These are phyloP conservation scores for Morinoia aosen DNA, from an alignment of 2,888 invertebrate species.

Conservation along the genomic window DNA sequence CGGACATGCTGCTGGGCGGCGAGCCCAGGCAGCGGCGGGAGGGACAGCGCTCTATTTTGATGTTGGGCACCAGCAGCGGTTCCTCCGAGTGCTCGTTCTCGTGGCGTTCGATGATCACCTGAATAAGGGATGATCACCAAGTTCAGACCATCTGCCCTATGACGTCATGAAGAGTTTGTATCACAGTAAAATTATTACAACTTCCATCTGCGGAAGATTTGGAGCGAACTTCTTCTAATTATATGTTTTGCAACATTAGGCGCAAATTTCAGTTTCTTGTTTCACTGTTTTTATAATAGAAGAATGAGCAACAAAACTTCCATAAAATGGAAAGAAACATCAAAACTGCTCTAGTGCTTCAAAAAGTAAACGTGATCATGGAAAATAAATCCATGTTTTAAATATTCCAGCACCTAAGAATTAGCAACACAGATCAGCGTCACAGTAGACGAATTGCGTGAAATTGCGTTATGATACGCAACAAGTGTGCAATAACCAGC, in stretches of 20 bases:
- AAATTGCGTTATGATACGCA: too few species aligned
- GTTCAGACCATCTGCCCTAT: not conserved
- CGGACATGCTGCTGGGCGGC: slow-evolving; percentile 82
- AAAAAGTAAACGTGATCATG: too few species aligned
- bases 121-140: not conserved
- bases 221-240: not conserved
- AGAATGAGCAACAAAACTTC: too few species aligned
- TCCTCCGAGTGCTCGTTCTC: slow-evolving; percentile 65
- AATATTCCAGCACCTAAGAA: too few species aligned
- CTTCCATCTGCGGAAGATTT: not conserved
- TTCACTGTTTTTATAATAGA: not conserved
- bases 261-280: not conserved
- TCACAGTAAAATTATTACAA: not conserved
- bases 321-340: too few species aligned
- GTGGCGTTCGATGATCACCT: slow-evolving; percentile 67
- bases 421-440: too few species aligned
- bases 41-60: slow-evolving; percentile 81
- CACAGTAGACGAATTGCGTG: too few species aligned
- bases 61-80: slow-evolving; percentile 82
- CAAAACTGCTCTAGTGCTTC: too few species aligned
- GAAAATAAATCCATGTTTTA: too few species aligned
- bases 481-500: too few species aligned
- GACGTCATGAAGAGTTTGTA: not conserved
- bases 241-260: not conserved
- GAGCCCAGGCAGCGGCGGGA: slow-evolving; percentile 88